Conservation (phyloP, 2,888 invertebrate species). For the Eucera pruinosa region DNA sequence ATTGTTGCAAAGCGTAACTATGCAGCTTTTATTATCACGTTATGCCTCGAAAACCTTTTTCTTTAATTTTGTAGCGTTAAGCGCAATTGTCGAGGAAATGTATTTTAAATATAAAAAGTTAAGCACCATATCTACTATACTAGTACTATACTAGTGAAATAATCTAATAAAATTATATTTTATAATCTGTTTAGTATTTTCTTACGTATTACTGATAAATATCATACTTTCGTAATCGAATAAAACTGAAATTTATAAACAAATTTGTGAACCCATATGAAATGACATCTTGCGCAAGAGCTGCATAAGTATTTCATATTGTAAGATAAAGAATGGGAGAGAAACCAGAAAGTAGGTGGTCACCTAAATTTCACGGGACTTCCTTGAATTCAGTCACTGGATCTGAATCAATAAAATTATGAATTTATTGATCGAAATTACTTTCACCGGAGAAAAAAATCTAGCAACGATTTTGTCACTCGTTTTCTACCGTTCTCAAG, state of each 20-base stretch:
- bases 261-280: too few species aligned
- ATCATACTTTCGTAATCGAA: too few species aligned
- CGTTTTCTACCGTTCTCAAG: not conserved
- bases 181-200: too few species aligned
- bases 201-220: too few species aligned
- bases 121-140: too few species aligned
- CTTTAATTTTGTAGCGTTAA: too few species aligned
- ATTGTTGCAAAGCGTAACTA: not conserved
- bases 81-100: too few species aligned
- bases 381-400: not conserved
- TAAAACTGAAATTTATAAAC: too few species aligned
- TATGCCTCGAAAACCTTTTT: constrained; percentile 18
- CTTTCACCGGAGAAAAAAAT: not conserved
- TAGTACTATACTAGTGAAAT: too few species aligned
- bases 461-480: not conserved
- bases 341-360: not conserved
- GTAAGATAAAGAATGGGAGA: not conserved
- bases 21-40: constrained; percentile 33
- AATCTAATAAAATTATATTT: too few species aligned
- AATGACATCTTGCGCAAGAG: not conserved
- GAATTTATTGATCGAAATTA: constrained; percentile 9
- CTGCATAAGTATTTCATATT: not conserved
- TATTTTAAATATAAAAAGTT: too few species aligned
- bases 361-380: not conserved
- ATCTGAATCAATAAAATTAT: not conserved